Percentiles rank a stretch among this genome's conserved stretches.
phyloP scores from a whole-genome alignment of 1,140 invertebrate genomes.

The Drosophila pruinosa region DNA sequence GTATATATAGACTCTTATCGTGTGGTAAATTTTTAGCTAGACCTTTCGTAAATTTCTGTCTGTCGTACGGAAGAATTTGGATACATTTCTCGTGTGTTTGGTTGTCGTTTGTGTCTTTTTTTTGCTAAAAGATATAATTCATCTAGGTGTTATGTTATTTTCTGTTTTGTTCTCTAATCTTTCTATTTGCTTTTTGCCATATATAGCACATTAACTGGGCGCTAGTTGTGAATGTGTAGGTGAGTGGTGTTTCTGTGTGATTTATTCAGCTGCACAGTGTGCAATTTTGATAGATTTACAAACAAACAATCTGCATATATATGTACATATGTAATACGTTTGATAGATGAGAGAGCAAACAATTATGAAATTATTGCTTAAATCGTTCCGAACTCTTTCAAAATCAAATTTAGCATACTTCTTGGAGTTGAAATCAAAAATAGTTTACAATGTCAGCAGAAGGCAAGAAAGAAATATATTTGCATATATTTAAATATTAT shows the following conservation, averaged over 20 bases:
- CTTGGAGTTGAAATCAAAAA: neutral
- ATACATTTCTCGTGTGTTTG: slow-evolving; percentile 48
- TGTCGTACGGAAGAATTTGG: slow-evolving; percentile 75
- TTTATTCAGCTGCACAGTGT: slow-evolving; percentile 28
- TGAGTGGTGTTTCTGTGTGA: slow-evolving; percentile 27
- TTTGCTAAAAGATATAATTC: slow-evolving; percentile 76
- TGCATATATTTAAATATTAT: slow-evolving; percentile 2
- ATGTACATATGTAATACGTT: no score
- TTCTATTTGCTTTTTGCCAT: slow-evolving; percentile 40
- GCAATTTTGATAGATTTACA: slow-evolving; percentile 8
- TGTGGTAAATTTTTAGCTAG: slow-evolving; percentile 67
- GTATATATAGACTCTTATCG: slow-evolving; percentile 50
- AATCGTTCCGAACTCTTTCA: neutral
- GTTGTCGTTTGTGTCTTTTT: slow-evolving; percentile 19
- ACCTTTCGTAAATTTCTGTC: slow-evolving; percentile 53
- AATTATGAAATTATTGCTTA: neutral
- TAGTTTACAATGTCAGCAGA: slow-evolving; percentile 56
- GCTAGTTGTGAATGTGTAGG: slow-evolving; percentile 5
- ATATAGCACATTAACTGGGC: slow-evolving; percentile 20
- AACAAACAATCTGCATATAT: slow-evolving; percentile 3
- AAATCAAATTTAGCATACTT: neutral
- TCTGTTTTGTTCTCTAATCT: slow-evolving; percentile 48
- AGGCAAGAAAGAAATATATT: slow-evolving; percentile 58
- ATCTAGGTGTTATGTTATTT: slow-evolving; percentile 54
- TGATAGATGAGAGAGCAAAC: slow-evolving; percentile 19